Percentiles rank a stretch among this genome's conserved stretches.
These are phyloP conservation scores for Amazona ochrocephala DNA, from an alignment of 2,797 vertebrate species.

Conservation along the genomic window DNA sequence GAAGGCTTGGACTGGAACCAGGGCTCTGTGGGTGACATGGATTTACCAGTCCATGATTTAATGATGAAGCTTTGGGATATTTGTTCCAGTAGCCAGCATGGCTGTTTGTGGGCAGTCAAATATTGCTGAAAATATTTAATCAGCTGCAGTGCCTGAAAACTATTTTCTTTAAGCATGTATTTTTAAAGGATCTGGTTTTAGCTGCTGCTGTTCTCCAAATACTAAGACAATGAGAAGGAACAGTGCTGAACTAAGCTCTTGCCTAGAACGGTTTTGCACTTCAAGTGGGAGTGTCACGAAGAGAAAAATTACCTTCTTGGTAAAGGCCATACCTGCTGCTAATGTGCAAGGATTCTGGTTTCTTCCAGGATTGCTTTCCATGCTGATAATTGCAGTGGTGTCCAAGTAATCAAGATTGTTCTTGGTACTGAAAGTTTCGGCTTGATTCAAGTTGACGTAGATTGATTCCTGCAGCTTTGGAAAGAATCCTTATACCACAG, in stretches of 20 bases:
- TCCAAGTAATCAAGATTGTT: conserved; percentile 27
- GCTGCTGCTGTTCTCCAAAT: background rate
- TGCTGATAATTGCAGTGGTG: background rate
- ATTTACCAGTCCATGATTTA: background rate
- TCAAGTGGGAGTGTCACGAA: background rate
- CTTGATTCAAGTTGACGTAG: background rate
- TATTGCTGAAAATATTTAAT: background rate
- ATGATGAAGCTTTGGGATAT: background rate
- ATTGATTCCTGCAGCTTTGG: background rate
- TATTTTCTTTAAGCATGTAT: background rate
- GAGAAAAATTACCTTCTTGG: background rate
- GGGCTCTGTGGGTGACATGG: background rate
- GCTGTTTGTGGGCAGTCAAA: background rate
- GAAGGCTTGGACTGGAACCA: background rate
- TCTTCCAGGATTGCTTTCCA: background rate
- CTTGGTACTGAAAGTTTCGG: background rate
- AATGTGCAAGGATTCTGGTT: background rate
- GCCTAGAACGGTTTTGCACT: background rate
- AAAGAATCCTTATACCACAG: background rate
- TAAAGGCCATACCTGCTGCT: background rate
- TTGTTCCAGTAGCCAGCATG: background rate
- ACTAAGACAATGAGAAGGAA: background rate
- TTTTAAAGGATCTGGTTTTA: background rate
- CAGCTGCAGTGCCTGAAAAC: background rate
- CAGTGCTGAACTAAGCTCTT: background rate